These are phyloP conservation scores for Xylocampa areola DNA, from an alignment of 2,888 invertebrate species.

Conservation along the genomic window DNA sequence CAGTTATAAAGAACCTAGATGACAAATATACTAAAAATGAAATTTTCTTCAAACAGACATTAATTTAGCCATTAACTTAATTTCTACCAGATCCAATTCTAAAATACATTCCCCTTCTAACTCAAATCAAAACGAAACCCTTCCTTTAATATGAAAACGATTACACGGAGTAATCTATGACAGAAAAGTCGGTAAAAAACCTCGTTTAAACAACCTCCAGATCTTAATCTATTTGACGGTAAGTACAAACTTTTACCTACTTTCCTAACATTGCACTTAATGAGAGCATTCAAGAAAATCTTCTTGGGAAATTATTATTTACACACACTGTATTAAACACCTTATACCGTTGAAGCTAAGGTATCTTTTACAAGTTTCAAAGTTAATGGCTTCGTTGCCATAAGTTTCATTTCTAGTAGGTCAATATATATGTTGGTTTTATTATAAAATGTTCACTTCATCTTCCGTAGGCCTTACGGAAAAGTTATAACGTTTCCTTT, in stretches of 20 bases:
- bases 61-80: too few species aligned
- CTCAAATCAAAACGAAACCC: constrained; percentile 4
- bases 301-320: constrained; percentile 59
- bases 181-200: constrained; percentile 42
- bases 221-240: constrained; percentile 61
- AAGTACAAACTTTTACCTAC: constrained; percentile 62
- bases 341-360: constrained; percentile 39
- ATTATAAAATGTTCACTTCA: constrained; percentile 44
- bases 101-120: neutral
- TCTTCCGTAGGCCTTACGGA: constrained; percentile 35
- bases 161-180: constrained; percentile 17
- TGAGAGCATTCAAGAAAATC: constrained; percentile 65
- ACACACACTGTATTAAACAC: constrained; percentile 42
- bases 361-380: constrained; percentile 35
- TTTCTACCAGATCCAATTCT: neutral
- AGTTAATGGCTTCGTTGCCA: constrained; percentile 52
- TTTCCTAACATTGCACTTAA: constrained; percentile 60
- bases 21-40: too few species aligned
- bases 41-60: too few species aligned
- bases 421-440: constrained; percentile 59
- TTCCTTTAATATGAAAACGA: constrained; percentile 14
- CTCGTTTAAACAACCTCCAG: constrained; percentile 51
- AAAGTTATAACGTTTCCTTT: constrained; percentile 14
- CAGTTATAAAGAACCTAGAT: too few species aligned
- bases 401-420: constrained; percentile 64